Evolutionary conservation across 2,113 vertebrate species (phyloP), one percentile per base, ranked within the genome.

Genomic region (Kryptolebias marmoratus): DNA sequence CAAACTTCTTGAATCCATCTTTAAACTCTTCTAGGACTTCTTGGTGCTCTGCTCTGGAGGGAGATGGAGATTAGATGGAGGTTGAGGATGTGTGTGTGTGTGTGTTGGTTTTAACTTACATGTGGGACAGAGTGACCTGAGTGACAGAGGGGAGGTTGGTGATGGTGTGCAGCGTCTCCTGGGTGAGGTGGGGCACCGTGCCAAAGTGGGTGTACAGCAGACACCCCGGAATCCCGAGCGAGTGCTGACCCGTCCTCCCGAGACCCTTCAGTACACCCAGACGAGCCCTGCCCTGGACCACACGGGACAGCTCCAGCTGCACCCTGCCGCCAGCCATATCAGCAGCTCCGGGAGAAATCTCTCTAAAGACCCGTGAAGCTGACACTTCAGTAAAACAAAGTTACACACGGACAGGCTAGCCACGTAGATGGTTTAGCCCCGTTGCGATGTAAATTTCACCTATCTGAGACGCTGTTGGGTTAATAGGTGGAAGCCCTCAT

Each of bases 21-120:
- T 96, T 96, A 86, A 95, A 98, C 53, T 96, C 96, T 84, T 96
- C 94, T 90, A 99, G 85, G n/a, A 97, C 95, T 0, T 99, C 96
- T 48, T 95, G 95, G 78, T 98, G 94, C 73, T 98, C 97, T 84
- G 93, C 95, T 75, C 98, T 99, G 31, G 2, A 87, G 50, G 53
- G 49, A 67, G 66, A 70, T 50, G 27, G 1, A 18, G 1, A 27
- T 64, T 36, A 52, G 15, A 71, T 52, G 48, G 53, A 13, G 27
- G 1, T 50, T 47, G 3, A 67, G 6, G 18, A 13, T 55, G 39
- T 67, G 44, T 13, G 18, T 1, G 1, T n/a, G 11, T 32, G 15
- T 18, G 50, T 31, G 44, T 22, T 68, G 10, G 10, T 0, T 36
- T n/a, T n/a, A 53, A 18, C 93, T 93, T 87, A 99, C 97, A 97